Base-by-base conservation (phyloP, 2,797 vertebrate species). In the Clarias platycephalus region DNA sequence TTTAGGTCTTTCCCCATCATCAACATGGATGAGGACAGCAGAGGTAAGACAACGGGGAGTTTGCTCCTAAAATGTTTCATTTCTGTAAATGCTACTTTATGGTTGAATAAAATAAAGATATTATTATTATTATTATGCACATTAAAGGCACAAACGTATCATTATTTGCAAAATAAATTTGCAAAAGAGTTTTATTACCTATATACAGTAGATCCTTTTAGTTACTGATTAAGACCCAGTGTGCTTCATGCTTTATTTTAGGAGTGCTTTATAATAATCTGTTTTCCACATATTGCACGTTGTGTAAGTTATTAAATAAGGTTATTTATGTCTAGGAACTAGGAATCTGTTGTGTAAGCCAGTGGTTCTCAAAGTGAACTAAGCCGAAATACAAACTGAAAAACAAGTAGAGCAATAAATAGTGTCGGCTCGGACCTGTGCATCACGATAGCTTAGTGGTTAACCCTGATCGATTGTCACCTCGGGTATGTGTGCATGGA, bases 11-110 rank as follows among this genome's bases (percentile, higher is more conserved):
- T 62, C 82, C 68, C n/a, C 22, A 66, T 22, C 40, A 79, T 81
- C 18, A 88, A 86, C 26, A 95, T 96, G 94, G 94, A 95, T 63
- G 94, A 95, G 89, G 95, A 96, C 89, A 94, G 91, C 88, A 92
- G 92, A 86, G 94, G 95, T 96, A 92, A 92, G 92, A n/a, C 63
- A 31, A 13, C 2, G 0, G 18, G n/a, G 26, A 62, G 58, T 63
- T 63, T 8, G 5, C 58, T 5, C 58, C 37, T 58, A 64, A 44
- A 80, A 28, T 2, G 22, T 40, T 2, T n/a, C 40, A 18, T 40
- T 78, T 57, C 49, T 57, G 16, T 75, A 57, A 75, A 34, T 57
- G 53, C 4, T 60, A 24, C 75, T 77, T 60, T 60, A 60, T 49
- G 10, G 44, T 13, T 49, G 12, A 49, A 49, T 49, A 13, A 49